Evolutionary conservation across 30 jellyfish, hydroid and myxozoan species (phyloP).

Genomic region (Calvadosia cruxmelitensis): DNA sequence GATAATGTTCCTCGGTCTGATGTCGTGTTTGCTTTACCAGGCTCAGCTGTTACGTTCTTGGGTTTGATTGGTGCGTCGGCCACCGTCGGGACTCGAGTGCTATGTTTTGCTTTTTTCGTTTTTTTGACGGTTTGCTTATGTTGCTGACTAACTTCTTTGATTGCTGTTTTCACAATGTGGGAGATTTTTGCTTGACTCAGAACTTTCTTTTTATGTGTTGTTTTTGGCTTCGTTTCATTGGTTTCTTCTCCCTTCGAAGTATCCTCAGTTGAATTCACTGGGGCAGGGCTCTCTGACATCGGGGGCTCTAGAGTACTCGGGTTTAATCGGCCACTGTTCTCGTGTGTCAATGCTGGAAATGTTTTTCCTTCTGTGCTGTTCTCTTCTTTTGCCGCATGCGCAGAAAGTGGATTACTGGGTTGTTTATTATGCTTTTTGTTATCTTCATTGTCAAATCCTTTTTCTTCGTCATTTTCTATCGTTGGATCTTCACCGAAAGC

Average conservation of each 20-base stretch:
- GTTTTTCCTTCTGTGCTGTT: constrained; percentile 4
- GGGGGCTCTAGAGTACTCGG: neutral
- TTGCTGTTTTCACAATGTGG: neutral
- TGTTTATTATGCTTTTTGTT: neutral
- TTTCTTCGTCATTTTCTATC: constrained; percentile 17
- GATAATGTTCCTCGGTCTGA: neutral
- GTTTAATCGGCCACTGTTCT: neutral
- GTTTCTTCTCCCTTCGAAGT: neutral
- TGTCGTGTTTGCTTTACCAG: neutral
- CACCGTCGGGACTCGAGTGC: too few species aligned
- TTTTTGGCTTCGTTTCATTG: neutral
- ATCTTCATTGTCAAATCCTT: neutral
- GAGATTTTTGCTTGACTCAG: neutral
- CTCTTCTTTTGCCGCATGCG: constrained; percentile 14
- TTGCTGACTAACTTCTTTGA: neutral
- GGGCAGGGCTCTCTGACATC: neutral
- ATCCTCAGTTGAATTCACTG: neutral
- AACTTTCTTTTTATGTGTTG: neutral
- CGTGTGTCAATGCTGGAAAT: neutral
- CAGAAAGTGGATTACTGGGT: constrained; percentile 27
- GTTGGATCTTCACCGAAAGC: constrained; percentile 91
- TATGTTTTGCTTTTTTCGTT: neutral
- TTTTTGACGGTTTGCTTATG: neutral
- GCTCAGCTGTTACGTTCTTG: too few species aligned
- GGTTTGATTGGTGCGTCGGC: too few species aligned